Percentiles rank a stretch among this genome's conserved stretches.
phyloP scores from a whole-genome alignment of 2,113 vertebrate genomes.

The Apistogramma diplotaenia region DNA sequence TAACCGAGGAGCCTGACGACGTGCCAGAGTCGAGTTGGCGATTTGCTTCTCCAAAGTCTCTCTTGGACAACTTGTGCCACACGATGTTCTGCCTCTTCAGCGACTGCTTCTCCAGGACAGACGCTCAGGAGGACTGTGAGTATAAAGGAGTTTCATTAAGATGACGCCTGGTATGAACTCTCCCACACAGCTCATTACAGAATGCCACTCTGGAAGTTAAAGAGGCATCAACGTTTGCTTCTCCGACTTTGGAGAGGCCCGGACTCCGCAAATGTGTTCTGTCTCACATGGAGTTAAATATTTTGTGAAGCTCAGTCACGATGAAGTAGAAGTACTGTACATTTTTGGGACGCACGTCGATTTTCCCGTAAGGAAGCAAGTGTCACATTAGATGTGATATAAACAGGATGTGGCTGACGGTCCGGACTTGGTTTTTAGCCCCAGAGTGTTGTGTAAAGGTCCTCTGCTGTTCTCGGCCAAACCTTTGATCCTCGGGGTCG shows the following conservation, averaged over 20 bases:
- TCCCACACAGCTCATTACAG: neutral
- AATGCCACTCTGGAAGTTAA: neutral
- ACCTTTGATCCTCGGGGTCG: neutral
- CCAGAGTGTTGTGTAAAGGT: neutral
- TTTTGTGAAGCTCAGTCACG: neutral
- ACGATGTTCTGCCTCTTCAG: constrained; percentile 78
- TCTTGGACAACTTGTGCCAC: constrained; percentile 76
- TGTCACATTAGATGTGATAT: neutral
- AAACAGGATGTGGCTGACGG: neutral
- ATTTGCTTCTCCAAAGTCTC: constrained; percentile 70
- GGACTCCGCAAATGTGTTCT: neutral
- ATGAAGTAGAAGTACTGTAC: neutral
- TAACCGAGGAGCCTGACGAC: constrained; percentile 58
- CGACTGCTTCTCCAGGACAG: constrained; percentile 63
- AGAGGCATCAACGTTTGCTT: neutral
- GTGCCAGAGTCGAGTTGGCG: constrained; percentile 59
- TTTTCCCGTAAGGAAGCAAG: neutral
- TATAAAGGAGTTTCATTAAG: neutral
- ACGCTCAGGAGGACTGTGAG: constrained; percentile 67
- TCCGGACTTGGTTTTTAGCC: too few species aligned
- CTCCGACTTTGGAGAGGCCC: neutral
- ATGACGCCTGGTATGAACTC: neutral
- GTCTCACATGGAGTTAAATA: neutral
- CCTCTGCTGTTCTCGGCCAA: neutral
- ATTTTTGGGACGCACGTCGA: neutral